Percentiles rank a stretch among this genome's conserved stretches.
Conservation (phyloP, 2,888 invertebrate species). For the Agriopis aurantiaria region DNA sequence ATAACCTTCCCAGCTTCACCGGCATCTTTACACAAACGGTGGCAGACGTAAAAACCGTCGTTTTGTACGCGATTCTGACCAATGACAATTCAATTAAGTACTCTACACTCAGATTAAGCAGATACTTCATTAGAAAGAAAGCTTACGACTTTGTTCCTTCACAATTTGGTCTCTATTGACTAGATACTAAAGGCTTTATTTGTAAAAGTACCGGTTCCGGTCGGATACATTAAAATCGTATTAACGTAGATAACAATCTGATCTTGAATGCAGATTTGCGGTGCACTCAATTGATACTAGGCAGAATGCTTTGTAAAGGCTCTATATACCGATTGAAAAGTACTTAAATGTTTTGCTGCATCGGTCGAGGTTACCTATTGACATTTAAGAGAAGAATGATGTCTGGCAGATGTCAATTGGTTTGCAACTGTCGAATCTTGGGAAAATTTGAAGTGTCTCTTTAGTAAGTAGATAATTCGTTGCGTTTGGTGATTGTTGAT, state of each 20-base stretch:
- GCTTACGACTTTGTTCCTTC: conserved; percentile 56
- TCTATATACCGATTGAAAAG: conserved; percentile 35
- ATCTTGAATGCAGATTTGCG: conserved; percentile 74
- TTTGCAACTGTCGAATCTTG: conserved; percentile 23
- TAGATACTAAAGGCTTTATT: conserved; percentile 36
- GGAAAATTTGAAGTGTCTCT: conserved; percentile 22
- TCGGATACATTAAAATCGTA: conserved; percentile 59
- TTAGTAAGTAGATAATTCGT: not conserved
- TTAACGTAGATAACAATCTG: conserved; percentile 78
- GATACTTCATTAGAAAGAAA: conserved; percentile 48
- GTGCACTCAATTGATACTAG: conserved; percentile 60
- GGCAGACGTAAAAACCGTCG: conserved; percentile 24
- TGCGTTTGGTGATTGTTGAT: not conserved
- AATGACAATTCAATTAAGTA: conserved; percentile 39
- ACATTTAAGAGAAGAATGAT: conserved; percentile 10
- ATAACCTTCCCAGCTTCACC: conserved; percentile 37
- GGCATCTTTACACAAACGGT: conserved; percentile 45
- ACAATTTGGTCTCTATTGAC: conserved; percentile 35
- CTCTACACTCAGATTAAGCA: conserved; percentile 24
- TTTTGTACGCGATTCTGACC: conserved; percentile 26
- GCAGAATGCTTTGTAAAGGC: conserved; percentile 33
- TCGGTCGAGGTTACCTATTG: conserved; percentile 4
- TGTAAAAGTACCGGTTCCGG: conserved; percentile 23
- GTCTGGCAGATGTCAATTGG: conserved; percentile 33
- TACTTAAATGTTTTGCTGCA: conserved; percentile 21